Conservation (phyloP, 2,113 vertebrate genomes). For the Cheilinus undulatus region DNA sequence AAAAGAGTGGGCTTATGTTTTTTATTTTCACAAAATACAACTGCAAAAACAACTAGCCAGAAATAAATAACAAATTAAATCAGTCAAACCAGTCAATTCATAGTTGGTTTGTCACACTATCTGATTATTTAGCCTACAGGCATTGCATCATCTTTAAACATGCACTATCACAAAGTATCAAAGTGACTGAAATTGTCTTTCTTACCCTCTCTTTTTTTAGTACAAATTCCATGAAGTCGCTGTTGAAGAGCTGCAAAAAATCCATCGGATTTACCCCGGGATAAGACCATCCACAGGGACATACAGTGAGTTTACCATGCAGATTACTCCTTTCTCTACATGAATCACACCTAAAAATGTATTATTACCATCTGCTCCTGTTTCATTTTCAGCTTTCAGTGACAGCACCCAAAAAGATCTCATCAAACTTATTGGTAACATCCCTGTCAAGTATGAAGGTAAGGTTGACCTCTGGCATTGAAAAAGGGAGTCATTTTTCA, state of each 20-base stretch:
- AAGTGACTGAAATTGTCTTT: too few relatives aligned
- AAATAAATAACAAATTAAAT: too few relatives aligned
- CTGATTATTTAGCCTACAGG: too few relatives aligned
- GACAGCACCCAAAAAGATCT: conserved; percentile 94
- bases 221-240: conserved; percentile 86
- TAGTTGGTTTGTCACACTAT: too few relatives aligned
- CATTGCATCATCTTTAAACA: too few relatives aligned
- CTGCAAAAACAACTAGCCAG: not conserved
- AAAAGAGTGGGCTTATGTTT: too few relatives aligned
- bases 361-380: not conserved
- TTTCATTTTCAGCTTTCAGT: conserved; percentile 88
- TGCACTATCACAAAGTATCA: too few relatives aligned
- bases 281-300: conserved; percentile 66
- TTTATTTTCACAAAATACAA: too few relatives aligned
- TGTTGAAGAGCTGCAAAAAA: conserved; percentile 81
- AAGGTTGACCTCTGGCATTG: conserved; percentile 42
- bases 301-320: conserved; percentile 81
- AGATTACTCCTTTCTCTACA: not conserved
- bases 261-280: conserved; percentile 66
- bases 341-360: not conserved
- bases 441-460: conserved; percentile 92
- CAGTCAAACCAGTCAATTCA: too few relatives aligned
- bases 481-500: not conserved
- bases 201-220: conserved; percentile 50
- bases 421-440: conserved; percentile 89